These are phyloP conservation scores for Potorous gilbertii DNA, from an alignment of 2,797 vertebrate genomes.

Conservation along the genomic window DNA sequence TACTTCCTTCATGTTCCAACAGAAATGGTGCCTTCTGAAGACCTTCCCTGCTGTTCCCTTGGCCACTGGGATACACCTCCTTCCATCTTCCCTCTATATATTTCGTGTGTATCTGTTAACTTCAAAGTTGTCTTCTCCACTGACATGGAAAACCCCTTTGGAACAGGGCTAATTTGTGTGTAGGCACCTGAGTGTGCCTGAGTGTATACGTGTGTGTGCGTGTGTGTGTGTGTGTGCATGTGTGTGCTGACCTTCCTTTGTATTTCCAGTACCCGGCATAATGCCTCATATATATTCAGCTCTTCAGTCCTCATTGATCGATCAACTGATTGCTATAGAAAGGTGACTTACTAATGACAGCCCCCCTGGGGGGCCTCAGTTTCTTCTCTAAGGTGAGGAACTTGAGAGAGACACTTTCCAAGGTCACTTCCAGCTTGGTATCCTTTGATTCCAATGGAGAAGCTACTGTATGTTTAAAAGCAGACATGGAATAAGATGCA, in stretches of 20 bases:
- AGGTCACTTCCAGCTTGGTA: not conserved
- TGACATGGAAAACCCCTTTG: not conserved
- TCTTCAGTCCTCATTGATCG: not conserved
- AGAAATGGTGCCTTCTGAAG: not conserved
- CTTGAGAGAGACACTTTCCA: not conserved
- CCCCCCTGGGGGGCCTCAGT: not conserved
- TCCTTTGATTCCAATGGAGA: not conserved
- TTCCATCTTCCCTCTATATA: not conserved
- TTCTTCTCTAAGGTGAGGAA: not conserved
- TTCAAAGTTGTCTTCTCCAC: not conserved
- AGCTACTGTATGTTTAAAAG: not conserved
- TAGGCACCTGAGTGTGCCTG: not conserved
- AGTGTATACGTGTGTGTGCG: too few species aligned
- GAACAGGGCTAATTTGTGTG: not conserved
- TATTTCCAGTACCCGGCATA: not conserved
- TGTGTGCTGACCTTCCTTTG: not conserved
- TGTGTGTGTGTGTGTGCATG: too few species aligned
- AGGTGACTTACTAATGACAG: not conserved
- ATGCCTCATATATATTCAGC: not conserved
- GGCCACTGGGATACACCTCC: rapidly evolving
- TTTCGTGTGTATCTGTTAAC: not conserved
- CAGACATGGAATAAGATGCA: too few species aligned
- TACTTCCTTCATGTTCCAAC: not conserved
- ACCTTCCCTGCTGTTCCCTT: not conserved
- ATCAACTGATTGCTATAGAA: not conserved